Evolutionary conservation across 1,140 invertebrate genomes (phyloP).

Genomic region (Cotesia chilonis): DNA sequence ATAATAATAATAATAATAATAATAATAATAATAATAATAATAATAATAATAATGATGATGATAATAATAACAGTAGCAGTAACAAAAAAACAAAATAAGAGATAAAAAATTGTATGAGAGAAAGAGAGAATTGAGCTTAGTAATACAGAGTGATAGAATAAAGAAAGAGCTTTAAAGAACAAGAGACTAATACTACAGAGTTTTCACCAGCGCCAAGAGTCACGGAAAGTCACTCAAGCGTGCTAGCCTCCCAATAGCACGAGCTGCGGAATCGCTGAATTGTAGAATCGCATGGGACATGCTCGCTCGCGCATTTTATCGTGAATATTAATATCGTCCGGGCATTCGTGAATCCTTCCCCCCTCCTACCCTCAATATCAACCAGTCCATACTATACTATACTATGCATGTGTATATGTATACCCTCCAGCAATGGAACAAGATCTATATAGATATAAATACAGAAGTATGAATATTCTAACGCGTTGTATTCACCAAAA

Average conservation of each 20-base stretch:
- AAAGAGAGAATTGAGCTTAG: conserved; percentile 26
- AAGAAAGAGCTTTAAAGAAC: conserved; percentile 22
- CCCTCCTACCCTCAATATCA: not conserved
- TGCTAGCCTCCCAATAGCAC: conserved; percentile 15
- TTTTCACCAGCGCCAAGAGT: conserved; percentile 29
- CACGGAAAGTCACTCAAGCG: conserved; percentile 24
- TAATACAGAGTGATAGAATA: conserved; percentile 17
- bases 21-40: conserved; percentile 5
- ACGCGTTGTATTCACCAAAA: conserved; percentile 3
- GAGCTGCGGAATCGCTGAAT: conserved; percentile 28
- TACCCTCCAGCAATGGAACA: conserved; percentile 12
- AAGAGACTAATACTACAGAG: conserved; percentile 21
- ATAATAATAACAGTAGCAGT: no score
- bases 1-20: no score
- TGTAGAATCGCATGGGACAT: conserved; percentile 35
- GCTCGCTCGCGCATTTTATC: conserved; percentile 34
- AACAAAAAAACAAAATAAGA: no score
- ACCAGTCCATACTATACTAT: no score
- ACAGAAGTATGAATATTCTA: not conserved
- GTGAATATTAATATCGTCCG: conserved; percentile 38
- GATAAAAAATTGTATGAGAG: not conserved
- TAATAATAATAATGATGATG: no score
- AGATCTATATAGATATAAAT: not conserved
- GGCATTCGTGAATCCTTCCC: conserved; percentile 14
- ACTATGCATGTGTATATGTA: no score